phyloP scores from a whole-genome alignment of 2,888 invertebrate species.

The Xanthostigma xanthostigma region DNA sequence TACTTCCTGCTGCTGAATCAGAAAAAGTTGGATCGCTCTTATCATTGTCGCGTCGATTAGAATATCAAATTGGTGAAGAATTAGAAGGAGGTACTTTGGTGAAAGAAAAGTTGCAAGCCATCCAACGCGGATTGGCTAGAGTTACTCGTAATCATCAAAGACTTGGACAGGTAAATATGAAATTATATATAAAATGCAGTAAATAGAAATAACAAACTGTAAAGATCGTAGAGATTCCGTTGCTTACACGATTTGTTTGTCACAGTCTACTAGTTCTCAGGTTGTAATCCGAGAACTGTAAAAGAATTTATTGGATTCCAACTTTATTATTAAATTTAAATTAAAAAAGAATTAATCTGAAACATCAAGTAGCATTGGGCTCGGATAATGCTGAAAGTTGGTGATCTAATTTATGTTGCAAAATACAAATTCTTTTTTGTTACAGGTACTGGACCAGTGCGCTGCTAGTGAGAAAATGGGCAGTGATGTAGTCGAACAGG shows the following conservation, averaged over 20 bases:
- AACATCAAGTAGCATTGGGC: too few species aligned
- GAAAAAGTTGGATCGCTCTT: slow-evolving; percentile 61
- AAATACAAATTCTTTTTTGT: neutral
- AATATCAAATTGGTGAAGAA: slow-evolving; percentile 60
- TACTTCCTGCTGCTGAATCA: slow-evolving; percentile 57
- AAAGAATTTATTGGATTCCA: too few species aligned
- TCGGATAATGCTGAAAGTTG: too few species aligned
- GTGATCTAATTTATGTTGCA: too few species aligned
- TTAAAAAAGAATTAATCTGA: too few species aligned
- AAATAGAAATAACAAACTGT: too few species aligned
- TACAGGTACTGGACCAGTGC: slow-evolving; percentile 52
- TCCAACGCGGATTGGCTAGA: slow-evolving; percentile 54
- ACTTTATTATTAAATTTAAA: too few species aligned
- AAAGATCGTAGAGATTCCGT: too few species aligned
- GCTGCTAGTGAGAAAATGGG: slow-evolving; percentile 56
- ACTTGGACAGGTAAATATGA: slow-evolving; percentile 19
- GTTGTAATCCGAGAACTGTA: too few species aligned
- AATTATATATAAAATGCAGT: too few species aligned
- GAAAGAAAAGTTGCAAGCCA: slow-evolving; percentile 57
- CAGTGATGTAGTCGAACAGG: slow-evolving; percentile 63
- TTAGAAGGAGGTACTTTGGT: slow-evolving; percentile 57
- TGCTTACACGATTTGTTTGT: too few species aligned
- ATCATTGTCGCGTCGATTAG: slow-evolving; percentile 52
- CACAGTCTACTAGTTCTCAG: too few species aligned
- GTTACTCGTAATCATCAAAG: slow-evolving; percentile 53